Evolutionary conservation across 2,113 vertebrate genomes (phyloP).

Genomic region (Tiliqua scincoides): DNA sequence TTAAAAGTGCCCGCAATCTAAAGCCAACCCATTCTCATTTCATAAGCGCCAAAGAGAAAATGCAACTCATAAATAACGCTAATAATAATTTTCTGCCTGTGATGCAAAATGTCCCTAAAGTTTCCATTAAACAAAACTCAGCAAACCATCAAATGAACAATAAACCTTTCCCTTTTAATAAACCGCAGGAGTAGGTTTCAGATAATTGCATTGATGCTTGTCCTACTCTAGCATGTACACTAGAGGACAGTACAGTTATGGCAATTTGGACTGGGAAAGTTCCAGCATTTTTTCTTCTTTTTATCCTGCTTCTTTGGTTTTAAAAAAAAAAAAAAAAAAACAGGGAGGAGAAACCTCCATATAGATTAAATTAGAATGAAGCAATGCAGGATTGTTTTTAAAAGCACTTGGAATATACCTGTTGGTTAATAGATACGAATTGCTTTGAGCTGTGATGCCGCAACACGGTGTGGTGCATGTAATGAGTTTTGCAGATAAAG

Average conservation of each 20-base stretch:
- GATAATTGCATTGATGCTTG: neutral
- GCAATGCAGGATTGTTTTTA: conserved; percentile 56
- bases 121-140: conserved; percentile 50
- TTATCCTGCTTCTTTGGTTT: conserved; percentile 27
- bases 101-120: neutral
- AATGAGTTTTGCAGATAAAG: conserved; percentile 52
- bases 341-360: conserved; percentile 11
- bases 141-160: conserved; percentile 51
- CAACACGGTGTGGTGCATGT: neutral
- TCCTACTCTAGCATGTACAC: conserved; percentile 51
- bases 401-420: conserved; percentile 61
- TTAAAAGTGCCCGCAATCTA: neutral
- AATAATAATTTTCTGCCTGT: conserved; percentile 18
- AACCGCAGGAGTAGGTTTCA: conserved; percentile 21
- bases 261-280: conserved; percentile 34
- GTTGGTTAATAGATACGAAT: conserved; percentile 63
- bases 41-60: neutral
- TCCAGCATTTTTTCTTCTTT: neutral
- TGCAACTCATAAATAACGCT: neutral
- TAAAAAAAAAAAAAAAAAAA: no score
- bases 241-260: conserved; percentile 80
- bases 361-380: conserved; percentile 69
- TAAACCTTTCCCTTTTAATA: conserved; percentile 41
- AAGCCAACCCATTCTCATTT: neutral
- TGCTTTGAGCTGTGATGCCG: conserved; percentile 52